Conservation (phyloP, 2,888 invertebrate genomes). For the Exephanes ischioxanthus region DNA sequence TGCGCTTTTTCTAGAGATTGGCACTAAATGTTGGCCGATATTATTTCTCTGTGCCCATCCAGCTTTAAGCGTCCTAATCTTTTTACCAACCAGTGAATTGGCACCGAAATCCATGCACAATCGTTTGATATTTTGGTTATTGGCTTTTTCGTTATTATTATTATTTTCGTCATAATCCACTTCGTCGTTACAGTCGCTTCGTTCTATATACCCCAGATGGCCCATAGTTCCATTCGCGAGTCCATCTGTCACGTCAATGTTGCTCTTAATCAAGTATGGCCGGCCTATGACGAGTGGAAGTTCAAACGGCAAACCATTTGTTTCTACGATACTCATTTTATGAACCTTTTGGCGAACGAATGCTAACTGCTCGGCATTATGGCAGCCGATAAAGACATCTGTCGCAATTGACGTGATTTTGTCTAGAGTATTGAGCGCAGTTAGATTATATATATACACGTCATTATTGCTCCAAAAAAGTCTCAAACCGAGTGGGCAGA, state of each 20-base stretch:
- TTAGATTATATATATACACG: constrained; percentile 74
- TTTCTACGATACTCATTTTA: constrained; percentile 69
- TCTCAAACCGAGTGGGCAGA: constrained; percentile 71
- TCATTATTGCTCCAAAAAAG: constrained; percentile 73
- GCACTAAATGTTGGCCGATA: constrained; percentile 27
- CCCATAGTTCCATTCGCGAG: constrained; percentile 76
- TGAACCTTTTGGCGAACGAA: constrained; percentile 60
- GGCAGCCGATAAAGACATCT: constrained; percentile 67
- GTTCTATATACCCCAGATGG: constrained; percentile 73
- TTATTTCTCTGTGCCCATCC: constrained; percentile 3
- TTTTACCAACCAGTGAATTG: constrained; percentile 28
- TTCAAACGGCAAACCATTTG: constrained; percentile 74
- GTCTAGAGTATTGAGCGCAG: constrained; percentile 48
- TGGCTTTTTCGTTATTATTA: not conserved
- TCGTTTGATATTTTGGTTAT: constrained; percentile 24
- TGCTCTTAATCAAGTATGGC: constrained; percentile 73
- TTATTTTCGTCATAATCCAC: too few species aligned
- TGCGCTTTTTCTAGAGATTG: constrained; percentile 45
- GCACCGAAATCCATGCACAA: constrained; percentile 45
- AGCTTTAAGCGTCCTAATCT: constrained; percentile 9
- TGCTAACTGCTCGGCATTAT: constrained; percentile 58
- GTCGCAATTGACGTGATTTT: constrained; percentile 68
- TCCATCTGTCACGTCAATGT: constrained; percentile 77
- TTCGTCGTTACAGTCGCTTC: constrained; percentile 40
- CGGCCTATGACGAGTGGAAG: constrained; percentile 58